Conservation (phyloP, 1,140 invertebrate species). For the Neotoxoptera formosana region DNA sequence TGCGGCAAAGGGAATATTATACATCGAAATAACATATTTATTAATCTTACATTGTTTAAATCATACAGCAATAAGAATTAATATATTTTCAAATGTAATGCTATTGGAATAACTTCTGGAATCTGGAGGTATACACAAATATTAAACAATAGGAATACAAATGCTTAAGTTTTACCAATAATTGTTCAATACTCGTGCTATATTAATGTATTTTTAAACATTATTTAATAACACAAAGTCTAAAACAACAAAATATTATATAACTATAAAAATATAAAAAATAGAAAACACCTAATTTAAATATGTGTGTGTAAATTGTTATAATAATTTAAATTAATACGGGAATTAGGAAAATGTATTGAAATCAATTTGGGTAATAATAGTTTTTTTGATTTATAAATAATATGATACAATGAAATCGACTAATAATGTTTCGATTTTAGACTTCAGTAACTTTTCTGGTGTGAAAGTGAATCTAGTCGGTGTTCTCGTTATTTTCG, state of each 20-base stretch:
- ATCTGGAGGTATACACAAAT: neutral
- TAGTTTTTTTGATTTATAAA: no score
- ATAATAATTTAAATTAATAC: neutral
- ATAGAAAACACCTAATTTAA: neutral
- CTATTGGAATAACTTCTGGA: neutral
- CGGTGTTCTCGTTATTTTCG: no score
- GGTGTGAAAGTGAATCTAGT: no score
- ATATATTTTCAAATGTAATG: neutral
- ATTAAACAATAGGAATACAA: neutral
- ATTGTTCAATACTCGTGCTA: neutral
- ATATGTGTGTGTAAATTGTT: neutral
- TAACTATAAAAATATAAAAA: neutral
- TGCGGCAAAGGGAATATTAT: neutral
- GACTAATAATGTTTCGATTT: no score
- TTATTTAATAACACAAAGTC: neutral
- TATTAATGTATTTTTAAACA: neutral
- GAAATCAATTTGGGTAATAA: no score
- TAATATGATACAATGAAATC: no score
- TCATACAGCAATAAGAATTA: neutral
- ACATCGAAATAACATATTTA: no score
- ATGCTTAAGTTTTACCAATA: neutral
- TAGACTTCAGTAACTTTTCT: no score
- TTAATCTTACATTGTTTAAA: no score
- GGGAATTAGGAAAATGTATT: neutral
- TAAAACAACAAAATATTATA: constrained; percentile 9